Conservation (phyloP, 2,113 vertebrate genomes). For the Periophthalmus modestus region DNA sequence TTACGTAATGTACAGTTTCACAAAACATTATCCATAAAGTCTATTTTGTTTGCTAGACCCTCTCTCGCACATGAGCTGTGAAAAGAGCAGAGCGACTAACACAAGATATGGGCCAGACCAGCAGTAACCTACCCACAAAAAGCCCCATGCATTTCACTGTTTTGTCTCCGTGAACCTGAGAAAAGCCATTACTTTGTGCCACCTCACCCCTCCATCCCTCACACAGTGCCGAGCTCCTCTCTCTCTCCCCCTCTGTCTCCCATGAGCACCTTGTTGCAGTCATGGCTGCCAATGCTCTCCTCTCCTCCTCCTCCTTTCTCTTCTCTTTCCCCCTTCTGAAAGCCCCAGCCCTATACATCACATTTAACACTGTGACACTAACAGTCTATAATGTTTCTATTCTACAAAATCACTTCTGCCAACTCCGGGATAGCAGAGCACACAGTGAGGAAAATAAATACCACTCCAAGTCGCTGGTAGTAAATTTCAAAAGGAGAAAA, state of each 20-base stretch:
- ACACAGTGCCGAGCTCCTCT: conserved; percentile 88
- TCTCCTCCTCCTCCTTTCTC: conserved; percentile 66
- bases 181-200: conserved; percentile 94
- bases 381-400: conserved; percentile 99
- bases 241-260: conserved; percentile 81
- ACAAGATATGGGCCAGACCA: neutral
- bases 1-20: no score
- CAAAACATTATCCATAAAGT: no score
- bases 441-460: conserved; percentile 99
- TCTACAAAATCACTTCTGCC: conserved; percentile 99
- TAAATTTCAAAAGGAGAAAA: conserved; percentile 70
- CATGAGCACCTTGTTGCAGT: conserved; percentile 93
- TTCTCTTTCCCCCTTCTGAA: conserved; percentile 75
- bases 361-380: conserved; percentile 99
- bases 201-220: conserved; percentile 95
- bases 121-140: neutral
- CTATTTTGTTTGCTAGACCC: no score
- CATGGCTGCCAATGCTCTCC: conserved; percentile 84
- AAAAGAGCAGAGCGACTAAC: neutral
- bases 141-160: conserved; percentile 75
- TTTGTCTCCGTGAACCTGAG: conserved; percentile 84
- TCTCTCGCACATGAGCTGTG: no score
- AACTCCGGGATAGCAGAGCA: conserved; percentile 93
- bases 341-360: conserved; percentile 96
- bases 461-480: conserved; percentile 85